Conservation (phyloP, 1,140 invertebrate genomes). For the Eufriesea mexicana region DNA sequence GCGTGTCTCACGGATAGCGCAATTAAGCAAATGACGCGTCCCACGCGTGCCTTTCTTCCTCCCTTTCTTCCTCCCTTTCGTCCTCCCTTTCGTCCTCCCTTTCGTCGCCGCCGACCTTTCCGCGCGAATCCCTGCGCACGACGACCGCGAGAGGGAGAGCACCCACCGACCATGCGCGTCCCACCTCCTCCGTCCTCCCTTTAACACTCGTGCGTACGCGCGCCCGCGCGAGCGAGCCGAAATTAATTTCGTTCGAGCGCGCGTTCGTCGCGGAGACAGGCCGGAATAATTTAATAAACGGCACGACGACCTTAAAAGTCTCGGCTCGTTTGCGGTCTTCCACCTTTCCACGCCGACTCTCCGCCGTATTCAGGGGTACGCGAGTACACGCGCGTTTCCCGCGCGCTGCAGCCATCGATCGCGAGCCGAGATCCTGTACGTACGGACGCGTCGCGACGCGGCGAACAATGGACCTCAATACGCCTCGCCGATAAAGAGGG, state of each 20-base stretch:
- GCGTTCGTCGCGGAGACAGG: background rate
- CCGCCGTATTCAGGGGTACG: too few species aligned
- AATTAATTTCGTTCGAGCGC: conserved; percentile 38
- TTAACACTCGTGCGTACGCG: too few species aligned
- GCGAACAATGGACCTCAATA: background rate
- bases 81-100: background rate
- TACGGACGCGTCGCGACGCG: too few species aligned
- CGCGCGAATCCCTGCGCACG: background rate
- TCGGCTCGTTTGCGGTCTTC: background rate
- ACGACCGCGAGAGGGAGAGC: background rate
- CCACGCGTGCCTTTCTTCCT: conserved; percentile 55
- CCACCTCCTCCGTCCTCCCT: too few species aligned
- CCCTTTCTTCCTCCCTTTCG: background rate
- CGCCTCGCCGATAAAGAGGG: background rate
- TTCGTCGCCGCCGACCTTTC: background rate
- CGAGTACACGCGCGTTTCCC: too few species aligned
- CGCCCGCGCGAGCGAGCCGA: background rate
- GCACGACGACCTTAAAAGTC: background rate
- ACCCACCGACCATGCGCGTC: background rate
- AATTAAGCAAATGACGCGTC: conserved; percentile 72
- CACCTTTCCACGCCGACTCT: background rate
- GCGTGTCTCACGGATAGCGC: conserved; percentile 61
- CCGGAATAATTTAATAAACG: conserved; percentile 28
- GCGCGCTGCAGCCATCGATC: too few species aligned
- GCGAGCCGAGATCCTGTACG: too few species aligned